Base-by-base conservation (phyloP, 1,140 invertebrate genomes). In the Drosophila arizonae region DNA sequence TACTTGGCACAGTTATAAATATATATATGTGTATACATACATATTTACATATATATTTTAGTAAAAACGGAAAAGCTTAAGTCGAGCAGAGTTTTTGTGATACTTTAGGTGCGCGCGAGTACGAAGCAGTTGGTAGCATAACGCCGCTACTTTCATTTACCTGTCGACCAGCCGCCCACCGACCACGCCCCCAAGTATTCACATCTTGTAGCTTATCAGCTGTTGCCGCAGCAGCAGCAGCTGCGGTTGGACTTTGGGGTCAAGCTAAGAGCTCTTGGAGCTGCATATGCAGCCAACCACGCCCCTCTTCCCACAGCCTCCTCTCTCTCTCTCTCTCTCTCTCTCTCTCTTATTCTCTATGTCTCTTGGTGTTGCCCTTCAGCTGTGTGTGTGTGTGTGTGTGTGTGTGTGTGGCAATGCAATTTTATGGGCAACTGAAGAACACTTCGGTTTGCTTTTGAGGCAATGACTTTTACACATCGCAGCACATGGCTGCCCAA, bases 381-480 rank as follows among this genome's bases (percentile, higher is more conserved):
- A 10, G 24, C 48, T 30, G 36, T 57, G 21, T 3, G 21, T 24
- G 21, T 24, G 1, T 21, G 21, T 21, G 21, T 21, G 21, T 21
- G 21, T 21, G 21, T 39, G 60, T 15, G 45, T 63, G 28, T 39
- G 41, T 17, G 51, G 24, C 62, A 80, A 39, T 79, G 77, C 77
- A 72, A 68, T 68, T 81, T 71, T 76, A 82, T 69, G 80, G 76
- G 71, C 79, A 79, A 76, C 65, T 68, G 50, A 61, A 64, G 60
- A 67, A 66, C 69, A 73, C 73, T 86, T 86, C 81, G 71, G 52
- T 21, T 61, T 74, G 71, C 66, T 77, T 60, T 73, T 64, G 62
- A 86, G 82, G 82, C 81, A 86, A 73, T 86, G 82, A 86, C 81
- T 86, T 87, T 86, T 86, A 87, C 81, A 86, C 81, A 87, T 86